A percentile compares a stretch with the other conserved stretches of the same genome.
phyloP scores from a whole-genome alignment of 2,113 vertebrate genomes.

The Callopanchax toddi region DNA sequence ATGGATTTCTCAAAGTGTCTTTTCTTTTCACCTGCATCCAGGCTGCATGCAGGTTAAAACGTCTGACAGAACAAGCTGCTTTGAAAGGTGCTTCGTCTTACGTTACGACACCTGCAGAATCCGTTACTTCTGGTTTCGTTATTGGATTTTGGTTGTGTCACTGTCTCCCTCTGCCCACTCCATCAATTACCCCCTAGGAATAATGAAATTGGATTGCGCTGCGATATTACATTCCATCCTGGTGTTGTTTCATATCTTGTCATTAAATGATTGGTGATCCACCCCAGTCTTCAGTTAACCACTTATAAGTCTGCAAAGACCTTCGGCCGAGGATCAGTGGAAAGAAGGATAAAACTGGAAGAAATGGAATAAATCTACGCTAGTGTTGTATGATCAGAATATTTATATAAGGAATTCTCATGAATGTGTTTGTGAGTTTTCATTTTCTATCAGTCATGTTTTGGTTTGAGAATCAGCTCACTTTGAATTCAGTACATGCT shows the following conservation, averaged over 20 bases:
- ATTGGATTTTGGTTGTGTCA: constrained; percentile 29
- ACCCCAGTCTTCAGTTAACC: constrained; percentile 35
- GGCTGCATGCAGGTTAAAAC: background rate
- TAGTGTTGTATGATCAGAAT: constrained; percentile 48
- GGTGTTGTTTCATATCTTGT: constrained; percentile 34
- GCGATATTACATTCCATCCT: constrained; percentile 44
- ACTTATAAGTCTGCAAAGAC: constrained; percentile 44
- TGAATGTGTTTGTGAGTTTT: no score
- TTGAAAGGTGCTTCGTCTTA: constrained; percentile 23
- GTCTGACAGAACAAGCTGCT: constrained; percentile 16
- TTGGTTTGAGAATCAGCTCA: no score
- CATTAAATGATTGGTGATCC: constrained; percentile 55
- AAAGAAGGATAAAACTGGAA: constrained; percentile 13
- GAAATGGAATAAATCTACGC: constrained; percentile 4
- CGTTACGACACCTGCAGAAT: constrained; percentile 17
- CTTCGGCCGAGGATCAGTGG: constrained; percentile 23
- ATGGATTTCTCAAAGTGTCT: background rate
- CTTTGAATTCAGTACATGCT: no score
- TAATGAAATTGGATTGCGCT: constrained; percentile 47
- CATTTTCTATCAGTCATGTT: no score
- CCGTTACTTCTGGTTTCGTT: constrained; percentile 32
- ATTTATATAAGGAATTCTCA: no score
- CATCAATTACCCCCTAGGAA: constrained; percentile 47
- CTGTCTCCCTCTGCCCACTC: constrained; percentile 30
- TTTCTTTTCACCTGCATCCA: background rate